A percentile compares a stretch with the other conserved stretches of the same genome.
Conservation (phyloP, 2,797 vertebrate genomes). For the Buceros bicornis region DNA sequence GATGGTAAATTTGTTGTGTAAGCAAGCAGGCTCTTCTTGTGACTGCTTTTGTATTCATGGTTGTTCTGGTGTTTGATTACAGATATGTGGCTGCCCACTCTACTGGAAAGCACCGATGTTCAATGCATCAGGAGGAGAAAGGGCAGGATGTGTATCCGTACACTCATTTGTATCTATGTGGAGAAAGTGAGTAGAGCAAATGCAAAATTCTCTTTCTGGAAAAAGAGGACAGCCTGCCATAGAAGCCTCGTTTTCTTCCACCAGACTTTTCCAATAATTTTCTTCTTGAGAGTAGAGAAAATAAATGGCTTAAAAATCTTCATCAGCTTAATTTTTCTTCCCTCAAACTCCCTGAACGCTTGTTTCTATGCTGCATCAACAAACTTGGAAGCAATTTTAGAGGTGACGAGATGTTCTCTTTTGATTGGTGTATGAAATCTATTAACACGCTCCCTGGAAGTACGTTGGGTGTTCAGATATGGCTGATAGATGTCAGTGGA, state of each 20-base stretch:
- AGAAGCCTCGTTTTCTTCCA: neutral
- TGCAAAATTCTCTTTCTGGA: neutral
- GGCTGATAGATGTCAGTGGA: neutral
- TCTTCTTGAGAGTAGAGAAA: neutral
- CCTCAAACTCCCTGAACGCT: neutral
- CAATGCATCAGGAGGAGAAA: constrained; percentile 91
- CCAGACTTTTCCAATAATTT: neutral
- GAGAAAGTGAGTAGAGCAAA: constrained; percentile 90
- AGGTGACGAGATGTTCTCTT: neutral
- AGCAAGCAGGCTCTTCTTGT: neutral
- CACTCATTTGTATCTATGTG: constrained; percentile 93
- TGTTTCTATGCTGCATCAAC: neutral
- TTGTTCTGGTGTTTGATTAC: constrained; percentile 34
- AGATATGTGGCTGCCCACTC: constrained; percentile 94
- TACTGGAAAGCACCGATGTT: constrained; percentile 99
- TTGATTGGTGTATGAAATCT: neutral
- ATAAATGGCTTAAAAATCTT: neutral
- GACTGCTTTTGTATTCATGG: neutral
- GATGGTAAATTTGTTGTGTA: neutral
- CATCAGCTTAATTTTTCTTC: neutral
- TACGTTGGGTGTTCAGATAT: neutral
- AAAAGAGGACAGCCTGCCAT: neutral
- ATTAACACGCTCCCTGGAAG: neutral
- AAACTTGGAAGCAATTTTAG: neutral
- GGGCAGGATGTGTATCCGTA: constrained; percentile 92